phyloP scores from a whole-genome alignment of 2,888 invertebrate genomes.

The Euplagia quadripunctaria region DNA sequence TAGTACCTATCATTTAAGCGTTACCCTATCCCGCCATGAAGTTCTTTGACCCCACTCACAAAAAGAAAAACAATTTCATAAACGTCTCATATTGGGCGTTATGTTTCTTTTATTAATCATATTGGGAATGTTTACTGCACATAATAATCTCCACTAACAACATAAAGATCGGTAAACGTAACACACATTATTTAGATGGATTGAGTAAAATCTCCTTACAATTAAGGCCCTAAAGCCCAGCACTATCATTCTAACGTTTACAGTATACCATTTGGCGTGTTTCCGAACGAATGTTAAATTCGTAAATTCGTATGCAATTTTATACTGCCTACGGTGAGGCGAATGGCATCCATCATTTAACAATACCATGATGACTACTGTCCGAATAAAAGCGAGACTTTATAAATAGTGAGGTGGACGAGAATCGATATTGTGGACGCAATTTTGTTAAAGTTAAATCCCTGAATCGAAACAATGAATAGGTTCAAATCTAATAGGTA shows the following conservation, averaged over 20 bases:
- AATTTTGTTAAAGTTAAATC: background rate
- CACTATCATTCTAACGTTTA: conserved; percentile 43
- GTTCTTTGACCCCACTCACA: no score
- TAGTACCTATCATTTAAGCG: no score
- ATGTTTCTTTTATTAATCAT: background rate
- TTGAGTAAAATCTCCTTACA: background rate
- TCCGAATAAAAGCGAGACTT: conserved; percentile 41
- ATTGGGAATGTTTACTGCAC: background rate
- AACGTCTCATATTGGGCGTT: background rate
- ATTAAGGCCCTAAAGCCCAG: conserved; percentile 10
- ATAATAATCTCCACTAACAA: background rate
- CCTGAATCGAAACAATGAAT: background rate
- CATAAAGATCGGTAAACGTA: background rate
- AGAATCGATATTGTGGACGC: background rate
- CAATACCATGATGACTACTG: conserved; percentile 71
- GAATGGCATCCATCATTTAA: conserved; percentile 74
- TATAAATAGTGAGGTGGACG: conserved; percentile 28
- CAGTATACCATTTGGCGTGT: conserved; percentile 35
- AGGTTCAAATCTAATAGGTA: no score
- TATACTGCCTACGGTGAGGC: conserved; percentile 70
- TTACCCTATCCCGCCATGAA: no score
- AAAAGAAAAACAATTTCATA: no score
- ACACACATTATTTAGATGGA: background rate
- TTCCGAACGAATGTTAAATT: conserved; percentile 50
- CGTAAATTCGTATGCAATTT: conserved; percentile 60